Conservation (phyloP, 2,113 vertebrate species). For the Phocoena sinus region DNA sequence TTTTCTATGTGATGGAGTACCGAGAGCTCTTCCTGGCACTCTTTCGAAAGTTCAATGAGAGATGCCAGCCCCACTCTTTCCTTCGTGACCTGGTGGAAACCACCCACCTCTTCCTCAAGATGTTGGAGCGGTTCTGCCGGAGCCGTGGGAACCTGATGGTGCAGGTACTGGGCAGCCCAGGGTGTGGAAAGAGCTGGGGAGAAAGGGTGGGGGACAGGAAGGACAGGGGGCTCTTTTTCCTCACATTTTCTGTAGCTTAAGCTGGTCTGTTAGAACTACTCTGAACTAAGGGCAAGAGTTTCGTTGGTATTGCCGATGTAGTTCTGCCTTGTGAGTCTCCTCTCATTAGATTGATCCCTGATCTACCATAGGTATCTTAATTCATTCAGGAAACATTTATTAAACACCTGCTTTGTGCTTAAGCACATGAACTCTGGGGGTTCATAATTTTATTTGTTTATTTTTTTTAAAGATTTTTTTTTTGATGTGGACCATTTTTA, state of each 20-base stretch:
- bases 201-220: background rate
- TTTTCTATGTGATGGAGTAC: slow-evolving; percentile 99
- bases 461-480: too few species aligned
- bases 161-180: slow-evolving; percentile 83
- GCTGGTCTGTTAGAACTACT: background rate
- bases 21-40: slow-evolving; percentile 94
- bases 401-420: background rate
- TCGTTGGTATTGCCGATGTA: background rate
- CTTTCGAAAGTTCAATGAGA: slow-evolving; percentile 93
- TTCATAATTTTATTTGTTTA: background rate
- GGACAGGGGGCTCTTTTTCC: background rate
- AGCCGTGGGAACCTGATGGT: slow-evolving; percentile 87
- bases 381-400: background rate
- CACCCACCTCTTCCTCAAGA: slow-evolving; percentile 93
- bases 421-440: background rate
- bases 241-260: background rate
- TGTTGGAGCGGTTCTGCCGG: slow-evolving; percentile 94
- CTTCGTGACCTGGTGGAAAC: slow-evolving; percentile 94
- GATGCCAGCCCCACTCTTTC: slow-evolving; percentile 90
- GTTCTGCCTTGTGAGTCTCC: background rate
- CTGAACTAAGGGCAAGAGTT: background rate
- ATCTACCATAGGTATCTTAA: background rate
- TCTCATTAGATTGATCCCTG: background rate
- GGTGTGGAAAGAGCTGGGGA: background rate
- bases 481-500: too few species aligned